Evolutionary conservation across 2,888 invertebrate species (phyloP).

Genomic region (Listrodromus nycthemerus): DNA sequence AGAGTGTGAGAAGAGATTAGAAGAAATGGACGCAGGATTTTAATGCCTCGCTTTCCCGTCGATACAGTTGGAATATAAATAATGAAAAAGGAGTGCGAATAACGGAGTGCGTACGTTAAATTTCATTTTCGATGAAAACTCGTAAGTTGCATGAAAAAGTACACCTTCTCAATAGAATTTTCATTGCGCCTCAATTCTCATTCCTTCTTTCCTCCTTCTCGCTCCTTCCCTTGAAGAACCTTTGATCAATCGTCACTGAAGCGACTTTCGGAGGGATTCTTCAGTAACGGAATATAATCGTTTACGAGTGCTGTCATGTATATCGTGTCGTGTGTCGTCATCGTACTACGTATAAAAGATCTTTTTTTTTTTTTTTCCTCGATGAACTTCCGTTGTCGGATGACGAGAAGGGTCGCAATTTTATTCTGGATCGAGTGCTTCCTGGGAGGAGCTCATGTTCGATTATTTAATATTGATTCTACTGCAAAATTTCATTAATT

Average conservation of each 20-base stretch:
- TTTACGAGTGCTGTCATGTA: slow-evolving; percentile 70
- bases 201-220: not conserved
- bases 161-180: not conserved
- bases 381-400: slow-evolving; percentile 48
- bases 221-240: slow-evolving; percentile 26
- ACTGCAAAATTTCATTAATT: not conserved
- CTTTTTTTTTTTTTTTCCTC: slow-evolving; percentile 32
- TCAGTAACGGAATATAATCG: slow-evolving; percentile 73
- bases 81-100: too few species aligned
- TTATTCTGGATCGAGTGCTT: slow-evolving; percentile 52
- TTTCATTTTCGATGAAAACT: slow-evolving; percentile 7
- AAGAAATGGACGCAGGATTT: not conserved
- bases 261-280: slow-evolving; percentile 66
- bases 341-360: slow-evolving; percentile 58
- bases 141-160: not conserved
- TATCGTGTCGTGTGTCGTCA: slow-evolving; percentile 74
- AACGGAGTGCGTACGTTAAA: not conserved
- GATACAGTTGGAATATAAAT: not conserved
- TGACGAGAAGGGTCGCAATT: slow-evolving; percentile 47
- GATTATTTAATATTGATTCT: slow-evolving; percentile 25
- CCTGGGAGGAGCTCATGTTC: slow-evolving; percentile 5
- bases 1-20: not conserved
- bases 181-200: slow-evolving; percentile 29
- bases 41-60: not conserved
- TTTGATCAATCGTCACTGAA: slow-evolving; percentile 49